Evolutionary conservation across 2,797 vertebrate genomes (phyloP), one percentile per base, ranked within the genome.

Genomic region (Tinamus major): DNA sequence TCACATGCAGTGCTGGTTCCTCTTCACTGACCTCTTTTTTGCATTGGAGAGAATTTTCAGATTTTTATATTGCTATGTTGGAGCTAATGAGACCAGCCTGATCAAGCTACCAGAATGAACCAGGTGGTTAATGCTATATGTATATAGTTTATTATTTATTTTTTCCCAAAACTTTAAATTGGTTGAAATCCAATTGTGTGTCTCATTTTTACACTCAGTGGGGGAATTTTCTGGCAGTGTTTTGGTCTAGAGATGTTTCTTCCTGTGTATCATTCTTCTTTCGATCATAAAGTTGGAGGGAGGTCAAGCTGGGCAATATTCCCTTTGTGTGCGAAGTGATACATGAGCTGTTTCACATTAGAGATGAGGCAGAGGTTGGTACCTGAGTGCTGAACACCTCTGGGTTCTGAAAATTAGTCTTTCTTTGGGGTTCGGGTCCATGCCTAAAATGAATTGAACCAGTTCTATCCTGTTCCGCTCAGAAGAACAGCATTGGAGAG

Each of bases 161-260:
- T 59, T 90, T 79, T 44, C 71, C 65, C 72, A 78, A 89, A 96
- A 83, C 85, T 94, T 92, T 79, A 90, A 89, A 95, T 82, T 94
- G 78, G 56, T 93, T 93, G 61, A 90, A 90, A 94, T 93, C 78
- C 75, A 92, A 74, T 93, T 93, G 90, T 94, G 20, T 93, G 85
- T 93, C 64, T 95, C 78, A 87, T 83, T 95, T 94, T 94, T 88
- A 71, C 64, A 39, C 92, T 88, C 87, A 58, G 87, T 92, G 58
- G 78, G 84, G 69, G 71, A 85, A 92, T 94, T 77, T 93, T 78
- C 80, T 93, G 91, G 89, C 91, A 87, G 53, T 68, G 68, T 75
- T 90, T 93, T 64, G 80, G 74, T 65, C 62, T 88, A 85, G 83
- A 95, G 91, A 68, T 90, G 92, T 93, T 90, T n/a, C 78, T 95